These are phyloP conservation scores for Mionectes olivaceus DNA, from an alignment of 2,797 vertebrate genomes.

Conservation along the genomic window DNA sequence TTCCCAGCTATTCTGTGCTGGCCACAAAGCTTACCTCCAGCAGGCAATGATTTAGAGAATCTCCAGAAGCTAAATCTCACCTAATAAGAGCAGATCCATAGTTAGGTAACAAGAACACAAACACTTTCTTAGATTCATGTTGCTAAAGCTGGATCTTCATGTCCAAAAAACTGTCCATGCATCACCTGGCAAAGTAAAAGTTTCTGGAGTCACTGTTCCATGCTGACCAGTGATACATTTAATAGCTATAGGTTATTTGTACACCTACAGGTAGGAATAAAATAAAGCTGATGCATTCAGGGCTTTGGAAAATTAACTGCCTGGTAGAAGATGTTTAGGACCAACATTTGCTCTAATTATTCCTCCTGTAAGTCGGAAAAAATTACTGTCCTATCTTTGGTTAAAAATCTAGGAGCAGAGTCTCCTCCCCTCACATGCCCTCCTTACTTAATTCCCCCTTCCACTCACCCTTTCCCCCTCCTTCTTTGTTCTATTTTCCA, in stretches of 20 bases:
- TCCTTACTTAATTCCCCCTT: conserved; percentile 40
- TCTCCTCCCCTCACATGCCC: background rate
- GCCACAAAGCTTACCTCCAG: background rate
- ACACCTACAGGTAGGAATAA: background rate
- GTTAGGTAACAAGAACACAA: background rate
- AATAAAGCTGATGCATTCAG: background rate
- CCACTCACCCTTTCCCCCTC: background rate
- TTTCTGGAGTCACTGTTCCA: background rate
- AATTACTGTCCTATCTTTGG: background rate
- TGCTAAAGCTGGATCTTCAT: background rate
- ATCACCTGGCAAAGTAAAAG: background rate
- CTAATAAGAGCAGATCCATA: background rate
- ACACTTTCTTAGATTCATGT: background rate
- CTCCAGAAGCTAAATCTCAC: background rate
- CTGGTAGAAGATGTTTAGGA: conserved; percentile 18
- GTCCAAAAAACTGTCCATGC: background rate
- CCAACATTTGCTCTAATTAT: conserved; percentile 18
- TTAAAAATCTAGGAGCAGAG: background rate
- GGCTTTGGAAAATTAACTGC: background rate
- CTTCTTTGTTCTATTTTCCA: conserved; percentile 67
- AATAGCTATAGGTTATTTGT: background rate
- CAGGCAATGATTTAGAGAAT: background rate
- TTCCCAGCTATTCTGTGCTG: background rate
- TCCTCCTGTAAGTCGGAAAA: background rate
- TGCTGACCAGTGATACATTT: background rate